Base-by-base conservation (phyloP, 1,140 invertebrate genomes). In the Halesus radiatus region DNA sequence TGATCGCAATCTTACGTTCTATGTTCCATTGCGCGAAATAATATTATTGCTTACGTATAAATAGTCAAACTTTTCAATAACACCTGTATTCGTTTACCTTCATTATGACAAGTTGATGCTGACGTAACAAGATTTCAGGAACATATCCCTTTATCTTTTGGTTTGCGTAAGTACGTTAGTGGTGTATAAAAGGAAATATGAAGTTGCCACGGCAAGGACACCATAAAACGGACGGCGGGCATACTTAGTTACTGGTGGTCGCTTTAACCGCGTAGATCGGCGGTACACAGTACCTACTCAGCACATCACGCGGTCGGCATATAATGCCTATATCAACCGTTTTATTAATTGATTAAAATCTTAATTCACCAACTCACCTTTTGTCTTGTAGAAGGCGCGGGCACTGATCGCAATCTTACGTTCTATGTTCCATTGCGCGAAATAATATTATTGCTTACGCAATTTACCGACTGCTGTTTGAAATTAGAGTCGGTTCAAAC, bases 281-380 rank as follows among this genome's bases (percentile, higher is more conserved):
- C 26, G 26, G 26, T 29, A 29, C 2, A 29, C 5, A 29, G 26
- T 29, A 29, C n/a, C n/a, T n/a, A n/a, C n/a, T n/a, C n/a, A n/a
- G n/a, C 26, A 29, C 26, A 5, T 2, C 26, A 29, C 26, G 5
- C 26, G 5, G 26, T 29, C 26, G 26, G 2, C 26, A 23, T 6
- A 52, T 72, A 72, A 45, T 45, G n/a, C n/a, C n/a, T 37, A 20
- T 54, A 53, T 53, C 37, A 72, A 72, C 68, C 53, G 72, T 58
- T 58, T 56, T 75, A 75, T 75, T 75, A 75, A 75, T 75, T 75
- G 72, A 75, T 58, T 60, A 58, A 56, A 75, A 75, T 75, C 72
- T 75, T 58, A 58, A 58, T 75, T 58, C 53, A 32, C 26, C 26
- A 56, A 20, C 54, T 75, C 72, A 75, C 72, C 72, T 75, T n/a